These are phyloP conservation scores for Spinus pinus DNA, from an alignment of 2,797 vertebrate genomes.

Conservation along the genomic window DNA sequence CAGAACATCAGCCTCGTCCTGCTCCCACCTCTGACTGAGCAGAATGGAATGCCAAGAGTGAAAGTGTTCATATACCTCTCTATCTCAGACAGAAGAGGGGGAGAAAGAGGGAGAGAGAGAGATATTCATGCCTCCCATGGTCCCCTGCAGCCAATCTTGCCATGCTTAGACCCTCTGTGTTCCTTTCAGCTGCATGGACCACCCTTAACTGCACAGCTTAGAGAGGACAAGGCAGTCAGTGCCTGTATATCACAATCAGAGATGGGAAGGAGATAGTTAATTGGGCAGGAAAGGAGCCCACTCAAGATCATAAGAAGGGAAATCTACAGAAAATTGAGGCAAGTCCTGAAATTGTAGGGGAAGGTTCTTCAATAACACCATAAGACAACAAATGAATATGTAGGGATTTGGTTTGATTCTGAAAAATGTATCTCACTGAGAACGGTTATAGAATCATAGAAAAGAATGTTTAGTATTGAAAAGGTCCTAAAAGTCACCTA, in stretches of 20 bases:
- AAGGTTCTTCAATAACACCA: background rate
- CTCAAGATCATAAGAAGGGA: background rate
- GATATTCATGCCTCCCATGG: rapidly evolving
- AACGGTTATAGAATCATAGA: background rate
- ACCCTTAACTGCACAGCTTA: background rate
- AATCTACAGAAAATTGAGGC: background rate
- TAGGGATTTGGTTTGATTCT: background rate
- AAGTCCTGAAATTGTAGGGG: background rate
- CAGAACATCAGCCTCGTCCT: background rate
- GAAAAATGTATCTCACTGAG: background rate
- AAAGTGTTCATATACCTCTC: background rate
- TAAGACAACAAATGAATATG: background rate
- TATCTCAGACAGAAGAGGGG: background rate
- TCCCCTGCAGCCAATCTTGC: background rate
- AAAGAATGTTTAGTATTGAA: background rate
- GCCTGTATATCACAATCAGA: background rate
- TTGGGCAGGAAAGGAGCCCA: background rate
- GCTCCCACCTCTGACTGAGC: background rate
- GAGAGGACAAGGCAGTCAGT: background rate
- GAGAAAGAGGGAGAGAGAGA: too few relatives aligned
- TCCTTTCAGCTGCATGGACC: background rate
- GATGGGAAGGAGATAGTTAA: background rate
- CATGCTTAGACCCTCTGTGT: background rate
- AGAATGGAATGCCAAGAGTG: background rate
- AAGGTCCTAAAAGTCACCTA: background rate